Base-by-base conservation (phyloP, 35 echinoderm and acorn worm genomes). In the Apostichopus californicus region DNA sequence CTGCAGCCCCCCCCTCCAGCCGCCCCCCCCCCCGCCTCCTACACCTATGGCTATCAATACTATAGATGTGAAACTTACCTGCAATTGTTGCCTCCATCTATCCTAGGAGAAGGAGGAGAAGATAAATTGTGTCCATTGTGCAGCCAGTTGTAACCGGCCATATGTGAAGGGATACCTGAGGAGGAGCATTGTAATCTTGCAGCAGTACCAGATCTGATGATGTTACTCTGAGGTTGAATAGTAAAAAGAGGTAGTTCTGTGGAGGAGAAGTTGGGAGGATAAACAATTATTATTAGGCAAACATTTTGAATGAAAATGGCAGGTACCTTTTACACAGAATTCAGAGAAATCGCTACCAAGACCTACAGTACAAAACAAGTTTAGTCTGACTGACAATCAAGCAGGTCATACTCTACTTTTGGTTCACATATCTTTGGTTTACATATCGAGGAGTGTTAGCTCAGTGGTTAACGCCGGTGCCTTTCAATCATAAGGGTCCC, bases 221-320 rank as follows among this genome's bases (percentile, higher is more conserved):
- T 55, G 20, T 85, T 58, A 85, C 17, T 85, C 15, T 85, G 81
- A 85, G 81, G 81, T 85, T 85, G 81, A 85, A 85, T 85, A 58
- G 81, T 85, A 54, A 85, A 85, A 85, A 85, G 81, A 85, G 81
- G 81, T 85, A 85, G 81, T 85, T 85, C 81, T 85, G 56, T 20
- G 57, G 55, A 85, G 81, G 25, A 85, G n/a, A n/a, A n/a, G n/a
- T n/a, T n/a, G n/a, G n/a, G n/a, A n/a, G n/a, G n/a, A n/a, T n/a
- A 59, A 14, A 13, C 2, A 55, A 81, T 52, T 5, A 13, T 52
- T n/a, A n/a, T n/a, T n/a, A n/a, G n/a, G 8, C 9, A 81, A 81
- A 52, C 52, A 15, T 46, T 46, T 46, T 46, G 26, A 54, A 9
- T 4, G 12, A 13, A 23, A 81, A 3, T 81, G 9, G 28, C n/a